Base-by-base conservation (phyloP, 2,797 vertebrate genomes). In the Anolis apletophallus region DNA sequence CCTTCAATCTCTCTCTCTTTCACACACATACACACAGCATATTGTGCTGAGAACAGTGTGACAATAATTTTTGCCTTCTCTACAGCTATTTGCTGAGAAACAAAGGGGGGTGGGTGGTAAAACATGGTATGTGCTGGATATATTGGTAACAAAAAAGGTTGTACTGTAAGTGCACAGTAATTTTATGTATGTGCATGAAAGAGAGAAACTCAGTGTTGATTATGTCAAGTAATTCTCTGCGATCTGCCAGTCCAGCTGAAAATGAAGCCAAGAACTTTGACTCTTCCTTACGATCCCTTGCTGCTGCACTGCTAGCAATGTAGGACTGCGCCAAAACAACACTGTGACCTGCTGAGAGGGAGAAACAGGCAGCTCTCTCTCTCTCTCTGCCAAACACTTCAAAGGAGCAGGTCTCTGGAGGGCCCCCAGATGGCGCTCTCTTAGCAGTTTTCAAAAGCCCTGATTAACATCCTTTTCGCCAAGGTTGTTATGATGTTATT, bases 341-440 rank as follows among this genome's bases (percentile, higher is more conserved):
- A 46, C n/a, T 14, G 57, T 85, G 67, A 89, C 68, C 7, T 9
- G 68, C 67, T 23, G 32, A 82, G 32, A 40, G 50, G 19, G 55
- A 52, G 57, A 67, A 34, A 72, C n/a, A 52, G 67, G 76, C 14
- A 83, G 19, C 9, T 13, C 13, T 10, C 26, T 69, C 78, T 80
- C 76, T 17, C 13, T 85, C 26, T 77, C 73, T 77, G 59, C 68
- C 57, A 82, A 55, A 32, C 3, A 74, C 68, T 64, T 32, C 46
- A 81, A 87, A 36, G 64, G 5, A 92, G 90, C 90, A 92, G 1
- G 83, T 71, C 92, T 92, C 85, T 86, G 82, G 11, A 76, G 78
- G 85, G 92, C 93, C 95, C 1, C 95, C 93, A 96, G 96, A 91
- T 94, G 96, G 96, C 93, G 93, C 94, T 92, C 91, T 77, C n/a